Evolutionary conservation across 2,888 invertebrate genomes (phyloP).

Genomic region (Nephrotoma guestfalica): DNA sequence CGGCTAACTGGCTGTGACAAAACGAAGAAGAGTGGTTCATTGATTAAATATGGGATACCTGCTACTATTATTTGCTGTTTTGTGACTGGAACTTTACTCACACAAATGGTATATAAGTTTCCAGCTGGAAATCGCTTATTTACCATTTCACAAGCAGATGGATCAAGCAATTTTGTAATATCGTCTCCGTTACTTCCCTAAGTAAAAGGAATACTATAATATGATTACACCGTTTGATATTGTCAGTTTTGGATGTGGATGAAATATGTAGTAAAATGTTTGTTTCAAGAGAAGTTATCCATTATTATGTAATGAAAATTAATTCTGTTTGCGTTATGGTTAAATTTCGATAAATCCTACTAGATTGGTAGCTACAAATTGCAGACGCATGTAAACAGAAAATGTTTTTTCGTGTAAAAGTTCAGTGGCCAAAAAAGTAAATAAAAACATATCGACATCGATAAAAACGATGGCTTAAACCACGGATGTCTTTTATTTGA

Average conservation of each 20-base stretch:
- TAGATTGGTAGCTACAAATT: too few species aligned
- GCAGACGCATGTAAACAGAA: neutral
- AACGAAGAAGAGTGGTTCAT: neutral
- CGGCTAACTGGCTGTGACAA: neutral
- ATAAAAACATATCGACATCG: neutral
- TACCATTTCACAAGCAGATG: too few species aligned
- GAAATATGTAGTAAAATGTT: too few species aligned
- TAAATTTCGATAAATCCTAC: too few species aligned
- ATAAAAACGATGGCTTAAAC: neutral
- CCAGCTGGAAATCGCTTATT: neutral
- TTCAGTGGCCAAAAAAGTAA: neutral
- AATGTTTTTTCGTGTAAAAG: neutral
- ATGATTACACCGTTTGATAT: too few species aligned
- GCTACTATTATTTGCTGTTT: neutral
- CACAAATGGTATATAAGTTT: neutral
- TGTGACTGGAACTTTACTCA: neutral
- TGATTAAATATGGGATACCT: neutral
- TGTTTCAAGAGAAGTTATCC: too few species aligned
- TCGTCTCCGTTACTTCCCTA: too few species aligned
- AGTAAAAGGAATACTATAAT: too few species aligned
- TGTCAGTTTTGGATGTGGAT: too few species aligned
- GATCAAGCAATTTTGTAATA: too few species aligned
- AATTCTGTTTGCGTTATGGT: too few species aligned
- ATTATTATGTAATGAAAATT: too few species aligned
- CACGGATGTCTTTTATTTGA: conserved; percentile 2